Evolutionary conservation across 2,888 invertebrate species (phyloP).

Genomic region (Blastobasis adustella): DNA sequence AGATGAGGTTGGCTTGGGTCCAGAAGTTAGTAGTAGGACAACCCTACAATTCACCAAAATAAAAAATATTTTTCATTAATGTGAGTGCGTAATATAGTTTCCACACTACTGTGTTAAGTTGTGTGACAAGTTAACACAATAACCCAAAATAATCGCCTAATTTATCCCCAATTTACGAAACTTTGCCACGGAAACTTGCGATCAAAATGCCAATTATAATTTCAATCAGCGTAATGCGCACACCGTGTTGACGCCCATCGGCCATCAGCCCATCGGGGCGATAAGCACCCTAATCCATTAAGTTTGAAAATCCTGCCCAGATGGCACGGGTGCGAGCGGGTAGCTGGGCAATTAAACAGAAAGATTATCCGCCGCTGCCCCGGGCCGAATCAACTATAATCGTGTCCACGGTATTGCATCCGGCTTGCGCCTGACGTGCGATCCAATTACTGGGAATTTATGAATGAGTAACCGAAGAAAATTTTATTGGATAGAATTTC

Average conservation of each 20-base stretch:
- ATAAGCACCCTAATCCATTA: slow-evolving; percentile 47
- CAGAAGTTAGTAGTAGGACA: no score
- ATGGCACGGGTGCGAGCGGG: slow-evolving; percentile 18
- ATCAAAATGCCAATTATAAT: slow-evolving; percentile 20
- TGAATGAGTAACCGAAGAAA: slow-evolving; percentile 52
- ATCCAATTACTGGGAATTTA: slow-evolving; percentile 67
- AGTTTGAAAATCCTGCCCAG: slow-evolving; percentile 31
- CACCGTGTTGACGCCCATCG: slow-evolving; percentile 30
- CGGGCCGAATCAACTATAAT: neutral
- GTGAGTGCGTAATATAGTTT: no score
- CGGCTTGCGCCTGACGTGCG: slow-evolving; percentile 46
- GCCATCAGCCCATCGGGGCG: slow-evolving; percentile 10
- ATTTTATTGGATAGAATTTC: slow-evolving; percentile 59
- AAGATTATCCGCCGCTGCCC: slow-evolving; percentile 20
- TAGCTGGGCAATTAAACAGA: slow-evolving; percentile 42
- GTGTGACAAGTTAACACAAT: no score
- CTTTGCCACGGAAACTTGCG: slow-evolving; percentile 15
- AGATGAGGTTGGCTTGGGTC: no score
- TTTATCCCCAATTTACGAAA: slow-evolving; percentile 9
- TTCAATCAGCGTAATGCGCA: slow-evolving; percentile 46
- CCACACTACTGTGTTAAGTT: no score
- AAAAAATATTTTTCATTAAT: no score
- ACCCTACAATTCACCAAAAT: no score
- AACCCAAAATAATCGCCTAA: no score
- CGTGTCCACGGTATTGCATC: slow-evolving; percentile 38